Conservation (phyloP, 2,797 vertebrate genomes). For the Enteromius mattozi region DNA sequence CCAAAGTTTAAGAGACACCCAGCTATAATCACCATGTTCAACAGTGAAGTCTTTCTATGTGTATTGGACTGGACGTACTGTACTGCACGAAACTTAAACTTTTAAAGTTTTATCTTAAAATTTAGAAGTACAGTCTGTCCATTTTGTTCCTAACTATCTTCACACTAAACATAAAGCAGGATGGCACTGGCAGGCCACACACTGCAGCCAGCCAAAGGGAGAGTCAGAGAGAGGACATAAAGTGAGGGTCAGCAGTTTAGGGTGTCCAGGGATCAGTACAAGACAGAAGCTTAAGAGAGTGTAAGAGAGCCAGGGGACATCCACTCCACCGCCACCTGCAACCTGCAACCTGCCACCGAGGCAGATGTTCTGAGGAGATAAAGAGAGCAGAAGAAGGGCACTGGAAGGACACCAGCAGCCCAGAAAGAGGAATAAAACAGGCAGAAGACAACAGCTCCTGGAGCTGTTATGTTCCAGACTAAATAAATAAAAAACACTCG, state of each 20-base stretch:
- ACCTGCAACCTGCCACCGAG: conserved; percentile 76
- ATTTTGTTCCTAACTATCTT: not conserved
- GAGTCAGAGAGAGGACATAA: not conserved
- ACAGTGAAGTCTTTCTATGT: not conserved
- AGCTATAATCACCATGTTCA: not conserved
- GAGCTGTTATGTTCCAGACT: not conserved
- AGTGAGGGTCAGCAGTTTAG: conserved; percentile 40
- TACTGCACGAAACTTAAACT: not conserved
- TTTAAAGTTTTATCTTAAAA: not conserved
- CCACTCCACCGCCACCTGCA: conserved; percentile 61
- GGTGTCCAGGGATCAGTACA: conserved; percentile 32
- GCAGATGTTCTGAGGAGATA: conserved; percentile 74
- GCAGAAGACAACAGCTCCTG: conserved; percentile 53
- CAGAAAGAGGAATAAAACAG: conserved; percentile 63
- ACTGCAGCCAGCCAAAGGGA: not conserved
- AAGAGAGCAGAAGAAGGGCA: conserved; percentile 48
- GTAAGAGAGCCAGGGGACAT: conserved; percentile 62
- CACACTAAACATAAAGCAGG: not conserved
- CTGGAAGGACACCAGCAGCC: conserved; percentile 55
- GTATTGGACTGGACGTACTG: not conserved
- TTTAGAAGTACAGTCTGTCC: not conserved
- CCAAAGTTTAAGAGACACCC: not conserved
- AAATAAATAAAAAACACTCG: conserved; percentile 19
- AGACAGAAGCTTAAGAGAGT: conserved; percentile 51
- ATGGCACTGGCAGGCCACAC: not conserved